Base-by-base conservation (phyloP, 2,888 invertebrate genomes). In the Cheiracanthium punctorium region DNA sequence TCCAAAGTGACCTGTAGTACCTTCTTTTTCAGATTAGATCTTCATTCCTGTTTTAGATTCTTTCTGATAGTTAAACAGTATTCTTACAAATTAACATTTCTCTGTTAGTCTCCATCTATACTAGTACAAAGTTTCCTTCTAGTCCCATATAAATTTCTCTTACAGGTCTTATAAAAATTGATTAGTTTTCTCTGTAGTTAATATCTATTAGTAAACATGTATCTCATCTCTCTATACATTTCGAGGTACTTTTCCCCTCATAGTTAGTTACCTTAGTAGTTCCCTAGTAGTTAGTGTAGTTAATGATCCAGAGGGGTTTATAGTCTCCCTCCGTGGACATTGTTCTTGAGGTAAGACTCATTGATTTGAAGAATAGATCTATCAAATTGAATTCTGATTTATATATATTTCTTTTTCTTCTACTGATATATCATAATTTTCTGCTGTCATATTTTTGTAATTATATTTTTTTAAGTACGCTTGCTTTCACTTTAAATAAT, bases 251-350 rank as follows among this genome's bases (percentile, higher is more conserved):
- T 17, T 48, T 2, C n/a, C 69, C n/a, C 69, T 69, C 20, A n/a
- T n/a, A n/a, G n/a, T 67, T 82, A 82, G 82, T 82, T 30, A 20
- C 71, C 71, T 65, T 30, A 64, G 43, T 76, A 82, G 84, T 79
- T 30, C 74, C 67, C 14, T 79, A 43, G 84, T 85, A 85, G 79
- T 79, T 85, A 84, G 84, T 79, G 24, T 79, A 79, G 79, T 84
- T 79, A 14, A 73, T 28, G 32, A 32, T 48, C 72, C 29, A n/a
- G 58, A 32, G 69, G 77, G 74, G 64, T 24, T 52, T 33, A 48
- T 71, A 76, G n/a, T 58, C 43, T 69, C 52, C 30, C 72, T 58
- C 76, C 41, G 24, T 67, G 84, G 84, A 85, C 28, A 52, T 69
- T 29, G 29, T 64, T 33, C n/a, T 30, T 52, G 52, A 79, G 79